phyloP scores from a whole-genome alignment of 2,888 invertebrate species.

The Yponomeuta plumbellus region DNA sequence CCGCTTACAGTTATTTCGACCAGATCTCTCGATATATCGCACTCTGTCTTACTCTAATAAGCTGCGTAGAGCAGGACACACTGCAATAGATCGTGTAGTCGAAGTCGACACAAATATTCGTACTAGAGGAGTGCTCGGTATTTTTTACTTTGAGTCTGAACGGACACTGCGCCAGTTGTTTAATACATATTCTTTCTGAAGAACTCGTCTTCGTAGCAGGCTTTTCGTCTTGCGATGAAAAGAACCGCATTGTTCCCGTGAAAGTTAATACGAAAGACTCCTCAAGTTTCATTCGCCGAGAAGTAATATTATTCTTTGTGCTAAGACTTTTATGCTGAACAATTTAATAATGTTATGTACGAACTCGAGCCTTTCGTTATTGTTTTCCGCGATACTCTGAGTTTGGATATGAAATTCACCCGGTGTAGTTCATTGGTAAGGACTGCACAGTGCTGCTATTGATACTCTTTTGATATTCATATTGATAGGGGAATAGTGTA shows the following conservation, averaged over 20 bases:
- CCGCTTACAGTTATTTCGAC: no score
- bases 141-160: background rate
- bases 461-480: no score
- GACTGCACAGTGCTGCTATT: no score
- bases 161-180: background rate
- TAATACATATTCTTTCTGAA: background rate
- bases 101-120: no score
- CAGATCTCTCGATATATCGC: no score
- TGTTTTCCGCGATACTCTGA: background rate
- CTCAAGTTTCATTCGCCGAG: background rate
- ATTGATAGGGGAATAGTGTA: no score
- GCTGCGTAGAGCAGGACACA: no score
- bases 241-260: background rate
- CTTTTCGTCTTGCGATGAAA: background rate
- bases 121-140: background rate
- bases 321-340: background rate
- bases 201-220: background rate
- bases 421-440: background rate
- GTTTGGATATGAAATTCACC: background rate
- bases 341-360: background rate
- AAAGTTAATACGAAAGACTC: background rate
- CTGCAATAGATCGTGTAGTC: no score
- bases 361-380: background rate
- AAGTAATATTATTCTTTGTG: background rate
- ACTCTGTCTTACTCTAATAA: no score